These are phyloP conservation scores for Crocuta crocuta DNA, from an alignment of 2,113 vertebrate genomes.

Conservation along the genomic window DNA sequence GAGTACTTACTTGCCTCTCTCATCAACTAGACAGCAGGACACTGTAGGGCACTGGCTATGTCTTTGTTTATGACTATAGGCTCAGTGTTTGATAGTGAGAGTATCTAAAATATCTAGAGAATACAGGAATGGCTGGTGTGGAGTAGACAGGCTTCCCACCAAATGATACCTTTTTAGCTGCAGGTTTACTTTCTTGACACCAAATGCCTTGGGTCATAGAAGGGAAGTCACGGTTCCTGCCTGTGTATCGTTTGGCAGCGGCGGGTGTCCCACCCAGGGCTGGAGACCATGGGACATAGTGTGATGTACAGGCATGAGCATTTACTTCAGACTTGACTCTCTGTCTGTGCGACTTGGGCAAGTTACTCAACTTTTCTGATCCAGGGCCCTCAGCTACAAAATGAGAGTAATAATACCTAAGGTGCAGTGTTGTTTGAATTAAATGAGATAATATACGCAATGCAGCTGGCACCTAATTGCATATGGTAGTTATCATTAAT, in stretches of 20 bases:
- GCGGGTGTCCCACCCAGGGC: background rate
- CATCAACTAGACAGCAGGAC: background rate
- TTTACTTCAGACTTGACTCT: background rate
- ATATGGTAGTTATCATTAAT: background rate
- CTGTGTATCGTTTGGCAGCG: background rate
- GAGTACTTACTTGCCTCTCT: background rate
- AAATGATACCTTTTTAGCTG: background rate
- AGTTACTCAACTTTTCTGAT: background rate
- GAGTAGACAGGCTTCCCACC: background rate
- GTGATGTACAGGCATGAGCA: background rate
- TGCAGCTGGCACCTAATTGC: background rate
- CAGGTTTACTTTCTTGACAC: background rate
- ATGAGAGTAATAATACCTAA: background rate
- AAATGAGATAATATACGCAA: background rate
- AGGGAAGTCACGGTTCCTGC: background rate
- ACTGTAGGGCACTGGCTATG: background rate
- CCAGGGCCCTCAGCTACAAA: background rate
- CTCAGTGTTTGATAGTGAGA: background rate
- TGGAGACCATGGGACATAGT: background rate
- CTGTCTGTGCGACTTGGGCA: background rate
- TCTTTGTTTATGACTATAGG: background rate
- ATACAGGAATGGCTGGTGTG: background rate
- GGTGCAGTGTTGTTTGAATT: background rate
- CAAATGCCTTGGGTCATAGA: background rate
- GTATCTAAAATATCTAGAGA: background rate